These are phyloP conservation scores for Exephanes ischioxanthus DNA, from an alignment of 2,888 invertebrate species.

Conservation along the genomic window DNA sequence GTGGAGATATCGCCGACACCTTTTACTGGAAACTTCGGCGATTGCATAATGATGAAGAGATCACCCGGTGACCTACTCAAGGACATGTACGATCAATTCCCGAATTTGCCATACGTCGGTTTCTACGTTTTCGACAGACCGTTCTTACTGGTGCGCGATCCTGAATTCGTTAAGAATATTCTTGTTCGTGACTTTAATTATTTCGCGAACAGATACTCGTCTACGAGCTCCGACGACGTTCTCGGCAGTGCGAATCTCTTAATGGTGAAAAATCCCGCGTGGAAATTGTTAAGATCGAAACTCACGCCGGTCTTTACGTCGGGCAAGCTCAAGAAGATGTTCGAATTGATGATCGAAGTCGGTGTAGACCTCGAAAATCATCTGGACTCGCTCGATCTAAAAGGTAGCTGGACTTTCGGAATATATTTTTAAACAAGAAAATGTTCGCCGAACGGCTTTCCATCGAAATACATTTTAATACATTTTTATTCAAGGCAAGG, in stretches of 20 bases:
- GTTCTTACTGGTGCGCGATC: constrained; percentile 83
- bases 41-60: constrained; percentile 77
- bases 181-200: constrained; percentile 85
- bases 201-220: constrained; percentile 81
- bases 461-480: neutral
- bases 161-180: constrained; percentile 84
- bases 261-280: constrained; percentile 83
- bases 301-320: constrained; percentile 85
- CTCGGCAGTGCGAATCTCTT: constrained; percentile 85
- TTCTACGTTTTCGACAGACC: constrained; percentile 85
- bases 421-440: neutral
- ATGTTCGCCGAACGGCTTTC: neutral
- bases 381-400: constrained; percentile 68
- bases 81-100: constrained; percentile 80
- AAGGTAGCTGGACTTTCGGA: constrained; percentile 67
- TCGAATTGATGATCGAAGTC: constrained; percentile 74
- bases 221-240: constrained; percentile 81
- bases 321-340: constrained; percentile 79
- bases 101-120: constrained; percentile 81
- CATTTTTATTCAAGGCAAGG: constrained; percentile 63
- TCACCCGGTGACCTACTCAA: constrained; percentile 81
- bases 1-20: constrained; percentile 81
- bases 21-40: constrained; percentile 84
- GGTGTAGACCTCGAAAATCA: constrained; percentile 72
- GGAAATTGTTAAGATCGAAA: constrained; percentile 84